phyloP scores from a whole-genome alignment of 2,888 invertebrate genomes.

The Aquatica leii region DNA sequence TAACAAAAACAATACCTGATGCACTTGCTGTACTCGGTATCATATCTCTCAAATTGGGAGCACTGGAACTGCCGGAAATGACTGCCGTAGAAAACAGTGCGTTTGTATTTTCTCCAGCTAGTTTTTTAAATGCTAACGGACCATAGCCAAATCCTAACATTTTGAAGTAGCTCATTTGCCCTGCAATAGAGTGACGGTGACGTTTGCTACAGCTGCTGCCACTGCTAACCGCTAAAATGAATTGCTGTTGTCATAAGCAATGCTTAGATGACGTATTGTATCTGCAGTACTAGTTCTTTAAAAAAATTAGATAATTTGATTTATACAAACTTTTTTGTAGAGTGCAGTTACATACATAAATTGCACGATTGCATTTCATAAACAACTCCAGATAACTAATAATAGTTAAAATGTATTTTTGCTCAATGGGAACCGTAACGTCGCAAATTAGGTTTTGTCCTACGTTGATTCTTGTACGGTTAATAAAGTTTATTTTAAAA shows the following conservation, averaged over 20 bases:
- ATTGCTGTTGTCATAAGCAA: slow-evolving; percentile 39
- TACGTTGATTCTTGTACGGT: too few relatives aligned
- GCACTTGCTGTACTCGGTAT: slow-evolving; percentile 77
- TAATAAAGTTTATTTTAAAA: too few relatives aligned
- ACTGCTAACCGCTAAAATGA: slow-evolving; percentile 55
- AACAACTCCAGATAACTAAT: too few relatives aligned
- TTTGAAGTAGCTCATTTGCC: slow-evolving; percentile 94
- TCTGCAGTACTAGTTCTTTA: slow-evolving; percentile 14
- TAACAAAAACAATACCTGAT: slow-evolving; percentile 69
- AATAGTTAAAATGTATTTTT: too few relatives aligned
- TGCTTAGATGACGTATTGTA: slow-evolving; percentile 13
- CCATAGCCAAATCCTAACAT: slow-evolving; percentile 82
- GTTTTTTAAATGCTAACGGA: slow-evolving; percentile 65
- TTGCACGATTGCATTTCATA: too few relatives aligned
- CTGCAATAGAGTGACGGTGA: slow-evolving; percentile 95
- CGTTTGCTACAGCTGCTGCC: slow-evolving; percentile 67
- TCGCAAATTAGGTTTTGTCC: too few relatives aligned
- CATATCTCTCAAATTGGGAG: slow-evolving; percentile 89
- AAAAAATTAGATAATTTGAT: too few relatives aligned
- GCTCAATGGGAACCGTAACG: too few relatives aligned
- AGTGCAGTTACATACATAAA: too few relatives aligned
- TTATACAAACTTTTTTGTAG: too few relatives aligned
- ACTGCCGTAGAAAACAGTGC: slow-evolving; percentile 96
- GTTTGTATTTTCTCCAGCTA: slow-evolving; percentile 74
- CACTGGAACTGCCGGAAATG: slow-evolving; percentile 92